Conservation (phyloP, 2,888 invertebrate genomes). For the Euclidia mi region DNA sequence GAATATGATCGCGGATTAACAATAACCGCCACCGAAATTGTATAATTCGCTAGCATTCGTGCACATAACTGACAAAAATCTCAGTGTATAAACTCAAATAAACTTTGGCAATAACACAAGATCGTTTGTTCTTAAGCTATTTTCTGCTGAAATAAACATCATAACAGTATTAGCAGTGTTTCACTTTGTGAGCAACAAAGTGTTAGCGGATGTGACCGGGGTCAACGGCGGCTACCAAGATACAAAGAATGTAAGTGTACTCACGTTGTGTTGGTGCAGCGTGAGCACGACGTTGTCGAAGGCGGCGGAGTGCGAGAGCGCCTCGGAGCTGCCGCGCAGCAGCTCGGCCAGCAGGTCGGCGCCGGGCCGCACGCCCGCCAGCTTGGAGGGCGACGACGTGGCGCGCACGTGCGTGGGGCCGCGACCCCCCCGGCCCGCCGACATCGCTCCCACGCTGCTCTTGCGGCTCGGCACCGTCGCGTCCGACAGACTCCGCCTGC, state of each 20-base stretch:
- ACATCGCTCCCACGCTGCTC: constrained; percentile 90
- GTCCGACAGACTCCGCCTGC: constrained; percentile 83
- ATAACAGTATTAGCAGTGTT: constrained; percentile 73
- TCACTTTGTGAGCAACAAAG: constrained; percentile 76
- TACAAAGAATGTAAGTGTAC: constrained; percentile 68
- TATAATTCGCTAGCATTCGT: constrained; percentile 44
- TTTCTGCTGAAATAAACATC: constrained; percentile 80
- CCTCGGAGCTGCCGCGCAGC: constrained; percentile 94
- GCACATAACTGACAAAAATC: constrained; percentile 64
- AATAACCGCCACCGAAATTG: constrained; percentile 61
- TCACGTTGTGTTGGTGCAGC: constrained; percentile 87
- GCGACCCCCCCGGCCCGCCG: constrained; percentile 77
- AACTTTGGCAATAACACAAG: constrained; percentile 78
- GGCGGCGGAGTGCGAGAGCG: constrained; percentile 91
- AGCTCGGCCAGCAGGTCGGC: constrained; percentile 93
- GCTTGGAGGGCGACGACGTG: constrained; percentile 94
- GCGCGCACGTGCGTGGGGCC: constrained; percentile 93
- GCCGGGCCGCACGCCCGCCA: constrained; percentile 90
- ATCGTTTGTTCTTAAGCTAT: constrained; percentile 75
- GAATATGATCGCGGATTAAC: constrained; percentile 77
- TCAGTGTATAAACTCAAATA: constrained; percentile 72
- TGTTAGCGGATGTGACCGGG: constrained; percentile 67
- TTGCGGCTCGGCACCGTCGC: constrained; percentile 90
- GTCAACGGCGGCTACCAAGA: constrained; percentile 62
- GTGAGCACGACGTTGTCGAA: constrained; percentile 88